Conservation (phyloP, 2,113 vertebrate species). For the Myodes glareolus region DNA sequence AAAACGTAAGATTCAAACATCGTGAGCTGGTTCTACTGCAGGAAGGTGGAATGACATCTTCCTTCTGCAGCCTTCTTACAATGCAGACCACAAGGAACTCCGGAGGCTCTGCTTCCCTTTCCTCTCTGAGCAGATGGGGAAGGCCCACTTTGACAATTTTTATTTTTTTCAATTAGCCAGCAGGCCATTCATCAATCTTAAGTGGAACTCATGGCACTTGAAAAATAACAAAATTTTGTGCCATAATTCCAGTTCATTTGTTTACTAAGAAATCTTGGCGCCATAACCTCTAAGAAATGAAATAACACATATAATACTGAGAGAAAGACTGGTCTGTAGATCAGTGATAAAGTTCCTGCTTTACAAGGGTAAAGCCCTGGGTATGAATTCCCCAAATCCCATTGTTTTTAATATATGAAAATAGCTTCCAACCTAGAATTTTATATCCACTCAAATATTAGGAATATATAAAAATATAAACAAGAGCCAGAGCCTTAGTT, state of each 20-base stretch:
- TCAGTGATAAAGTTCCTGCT: not conserved
- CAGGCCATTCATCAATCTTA: not conserved
- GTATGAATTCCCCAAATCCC: not conserved
- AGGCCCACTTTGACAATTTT: not conserved
- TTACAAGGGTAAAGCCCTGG: not conserved
- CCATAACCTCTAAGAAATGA: not conserved
- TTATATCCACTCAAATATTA: conserved; percentile 38
- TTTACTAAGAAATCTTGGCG: conserved; percentile 11
- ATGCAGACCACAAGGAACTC: not conserved
- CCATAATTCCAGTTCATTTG: not conserved
- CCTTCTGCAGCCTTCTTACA: conserved; percentile 16
- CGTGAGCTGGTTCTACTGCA: not conserved
- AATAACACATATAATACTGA: conserved; percentile 15
- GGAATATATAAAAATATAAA: conserved; percentile 17
- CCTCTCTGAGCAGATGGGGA: not conserved
- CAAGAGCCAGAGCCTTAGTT: not conserved
- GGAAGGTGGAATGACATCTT: conserved; percentile 17
- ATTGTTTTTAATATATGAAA: not conserved
- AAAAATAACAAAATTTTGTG: conserved; percentile 36
- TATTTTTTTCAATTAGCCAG: not conserved
- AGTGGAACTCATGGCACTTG: not conserved
- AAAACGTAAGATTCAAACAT: conserved; percentile 8
- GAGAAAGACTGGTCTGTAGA: not conserved
- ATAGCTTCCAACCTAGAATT: conserved; percentile 38
- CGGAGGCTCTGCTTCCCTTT: not conserved